Conservation (phyloP, 2,797 vertebrate species). For the Urophycis tenuis region DNA sequence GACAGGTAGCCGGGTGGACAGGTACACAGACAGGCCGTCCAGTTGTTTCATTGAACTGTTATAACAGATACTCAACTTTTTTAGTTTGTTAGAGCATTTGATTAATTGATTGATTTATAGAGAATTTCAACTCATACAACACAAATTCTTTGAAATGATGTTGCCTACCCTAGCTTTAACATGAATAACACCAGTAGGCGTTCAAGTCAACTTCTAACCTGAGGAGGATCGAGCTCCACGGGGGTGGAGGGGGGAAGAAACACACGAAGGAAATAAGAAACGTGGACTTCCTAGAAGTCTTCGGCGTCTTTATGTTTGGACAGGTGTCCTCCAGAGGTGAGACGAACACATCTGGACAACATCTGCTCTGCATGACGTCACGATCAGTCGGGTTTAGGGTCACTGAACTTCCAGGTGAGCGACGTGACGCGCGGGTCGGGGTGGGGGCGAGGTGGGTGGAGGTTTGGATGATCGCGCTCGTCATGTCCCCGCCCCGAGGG, state of each 20-base stretch:
- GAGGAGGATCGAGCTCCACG: too few species aligned
- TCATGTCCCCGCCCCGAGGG: background rate
- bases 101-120: too few species aligned
- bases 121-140: too few species aligned
- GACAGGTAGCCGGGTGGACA: too few species aligned
- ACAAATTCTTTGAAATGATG: too few species aligned
- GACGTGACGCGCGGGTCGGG: background rate
- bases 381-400: background rate
- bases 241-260: background rate
- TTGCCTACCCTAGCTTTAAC: too few species aligned
- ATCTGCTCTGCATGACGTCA: slow-evolving; percentile 3
- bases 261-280: background rate
- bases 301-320: slow-evolving; percentile 39
- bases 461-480: background rate
- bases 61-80: too few species aligned
- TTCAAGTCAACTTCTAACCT: too few species aligned
- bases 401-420: slow-evolving; percentile 1
- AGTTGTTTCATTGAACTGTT: too few species aligned
- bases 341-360: slow-evolving; percentile 39
- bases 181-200: too few species aligned
- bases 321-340: slow-evolving; percentile 40
- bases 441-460: background rate
- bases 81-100: too few species aligned
- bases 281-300: background rate
- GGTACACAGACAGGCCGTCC: too few species aligned